Evolutionary conservation across 1,140 invertebrate species (phyloP).

Genomic region (Dendroctonus ponderosae): DNA sequence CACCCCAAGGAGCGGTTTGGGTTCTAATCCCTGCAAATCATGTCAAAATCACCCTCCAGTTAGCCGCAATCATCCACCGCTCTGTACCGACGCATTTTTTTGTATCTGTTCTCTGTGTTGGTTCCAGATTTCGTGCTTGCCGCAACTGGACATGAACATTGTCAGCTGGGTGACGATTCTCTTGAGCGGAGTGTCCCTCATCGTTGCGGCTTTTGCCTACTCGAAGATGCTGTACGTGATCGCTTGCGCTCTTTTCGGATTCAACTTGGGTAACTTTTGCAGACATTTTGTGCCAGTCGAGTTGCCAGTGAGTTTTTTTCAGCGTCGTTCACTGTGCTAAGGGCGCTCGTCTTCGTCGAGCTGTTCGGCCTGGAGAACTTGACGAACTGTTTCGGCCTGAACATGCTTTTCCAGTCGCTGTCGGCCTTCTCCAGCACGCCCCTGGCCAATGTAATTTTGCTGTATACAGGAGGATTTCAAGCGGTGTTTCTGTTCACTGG

Average conservation of each 20-base stretch:
- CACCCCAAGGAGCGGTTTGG: too few species aligned
- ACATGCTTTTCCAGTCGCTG: constrained; percentile 89
- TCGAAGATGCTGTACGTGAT: constrained; percentile 32
- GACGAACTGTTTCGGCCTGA: constrained; percentile 93
- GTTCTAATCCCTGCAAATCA: too few species aligned
- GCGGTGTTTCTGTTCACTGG: constrained; percentile 90
- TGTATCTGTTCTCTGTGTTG: neutral
- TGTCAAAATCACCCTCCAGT: too few species aligned
- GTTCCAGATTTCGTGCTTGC: constrained; percentile 36
- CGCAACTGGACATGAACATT: constrained; percentile 35
- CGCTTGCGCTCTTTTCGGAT: constrained; percentile 39
- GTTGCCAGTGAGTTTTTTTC: constrained; percentile 44
- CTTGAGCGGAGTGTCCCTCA: constrained; percentile 38
- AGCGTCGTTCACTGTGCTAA: constrained; percentile 95
- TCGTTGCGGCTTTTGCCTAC: constrained; percentile 34
- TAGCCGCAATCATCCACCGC: neutral
- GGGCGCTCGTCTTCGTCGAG: constrained; percentile 95
- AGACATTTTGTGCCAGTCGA: neutral
- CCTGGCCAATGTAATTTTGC: constrained; percentile 80
- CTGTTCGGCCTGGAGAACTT: constrained; percentile 92
- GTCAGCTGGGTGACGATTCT: constrained; percentile 41
- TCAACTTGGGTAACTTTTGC: constrained; percentile 38
- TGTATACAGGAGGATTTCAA: constrained; percentile 73
- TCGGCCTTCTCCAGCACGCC: constrained; percentile 83
- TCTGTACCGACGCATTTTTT: neutral